These are phyloP conservation scores for Tenthredo amoena DNA, from an alignment of 2,888 invertebrate species.

Conservation along the genomic window DNA sequence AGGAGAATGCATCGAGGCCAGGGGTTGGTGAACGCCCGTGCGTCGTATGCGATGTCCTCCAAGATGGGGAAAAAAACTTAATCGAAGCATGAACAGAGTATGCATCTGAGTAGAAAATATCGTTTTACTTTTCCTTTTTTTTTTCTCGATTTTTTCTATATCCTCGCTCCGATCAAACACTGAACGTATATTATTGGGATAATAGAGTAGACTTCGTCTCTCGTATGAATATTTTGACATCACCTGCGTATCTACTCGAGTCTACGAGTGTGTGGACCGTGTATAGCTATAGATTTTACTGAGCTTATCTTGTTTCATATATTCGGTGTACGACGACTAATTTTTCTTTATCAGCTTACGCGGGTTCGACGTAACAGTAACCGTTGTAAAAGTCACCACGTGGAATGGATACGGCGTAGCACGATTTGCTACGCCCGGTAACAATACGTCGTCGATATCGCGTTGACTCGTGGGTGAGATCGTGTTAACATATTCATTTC, in stretches of 20 bases:
- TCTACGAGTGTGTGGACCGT: neutral
- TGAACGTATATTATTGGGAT: neutral
- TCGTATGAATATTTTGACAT: neutral
- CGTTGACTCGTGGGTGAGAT: constrained; percentile 18
- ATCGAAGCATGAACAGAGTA: constrained; percentile 14
- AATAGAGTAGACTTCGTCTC: neutral
- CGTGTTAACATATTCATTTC: constrained; percentile 18
- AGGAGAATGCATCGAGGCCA: constrained; percentile 25
- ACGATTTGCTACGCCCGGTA: constrained; percentile 64
- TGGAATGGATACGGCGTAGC: constrained; percentile 62
- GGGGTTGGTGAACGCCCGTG: constrained; percentile 49
- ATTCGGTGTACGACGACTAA: neutral
- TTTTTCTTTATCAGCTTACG: constrained; percentile 26
- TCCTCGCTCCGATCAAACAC: neutral
- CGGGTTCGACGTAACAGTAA: constrained; percentile 41
- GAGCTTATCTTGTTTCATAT: constrained; percentile 22
- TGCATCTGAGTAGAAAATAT: constrained; percentile 8
- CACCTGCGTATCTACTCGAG: neutral
- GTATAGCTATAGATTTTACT: neutral
- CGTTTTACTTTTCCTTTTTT: neutral
- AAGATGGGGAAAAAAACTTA: neutral
- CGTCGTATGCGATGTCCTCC: constrained; percentile 18
- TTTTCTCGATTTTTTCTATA: neutral
- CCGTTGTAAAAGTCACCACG: constrained; percentile 58
- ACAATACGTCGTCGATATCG: constrained; percentile 60